These are phyloP conservation scores for Thalassarche chlororhynchos DNA, from an alignment of 2,113 vertebrate species.

Conservation along the genomic window DNA sequence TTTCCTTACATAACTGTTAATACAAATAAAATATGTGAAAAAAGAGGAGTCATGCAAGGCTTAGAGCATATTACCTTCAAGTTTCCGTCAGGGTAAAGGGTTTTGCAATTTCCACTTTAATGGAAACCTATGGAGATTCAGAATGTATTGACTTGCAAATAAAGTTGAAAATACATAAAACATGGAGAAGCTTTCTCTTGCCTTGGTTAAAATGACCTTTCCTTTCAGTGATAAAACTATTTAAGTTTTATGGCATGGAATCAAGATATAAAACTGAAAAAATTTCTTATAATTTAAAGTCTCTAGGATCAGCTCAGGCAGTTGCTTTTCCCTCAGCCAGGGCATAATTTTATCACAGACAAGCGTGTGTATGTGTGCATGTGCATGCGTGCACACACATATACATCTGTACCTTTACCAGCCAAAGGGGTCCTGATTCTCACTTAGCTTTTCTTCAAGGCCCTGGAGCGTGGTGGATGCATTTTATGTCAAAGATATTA, in stretches of 20 bases:
- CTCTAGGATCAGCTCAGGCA: not conserved
- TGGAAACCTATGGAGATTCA: conserved; percentile 1
- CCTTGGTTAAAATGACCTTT: conserved; percentile 19
- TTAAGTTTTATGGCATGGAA: not conserved
- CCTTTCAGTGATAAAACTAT: conserved; percentile 6
- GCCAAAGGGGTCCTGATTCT: not conserved
- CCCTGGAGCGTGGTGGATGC: not conserved
- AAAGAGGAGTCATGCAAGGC: not conserved
- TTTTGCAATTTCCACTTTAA: conserved; percentile 46
- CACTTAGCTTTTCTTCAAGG: not conserved
- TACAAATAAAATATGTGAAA: not conserved
- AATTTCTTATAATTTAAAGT: not conserved
- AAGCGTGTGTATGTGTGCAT: not conserved
- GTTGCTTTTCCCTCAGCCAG: not conserved
- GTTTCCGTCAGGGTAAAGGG: conserved; percentile 13
- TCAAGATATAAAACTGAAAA: conserved; percentile 20
- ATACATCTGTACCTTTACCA: not conserved
- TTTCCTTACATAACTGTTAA: not conserved
- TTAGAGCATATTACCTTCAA: not conserved
- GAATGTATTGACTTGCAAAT: conserved; percentile 57
- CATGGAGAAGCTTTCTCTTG: not conserved
- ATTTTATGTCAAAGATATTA: conserved; percentile 5
- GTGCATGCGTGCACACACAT: not conserved
- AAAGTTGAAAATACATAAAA: conserved; percentile 47
- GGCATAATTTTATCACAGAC: not conserved